phyloP scores from a whole-genome alignment of 37 sponge, comb jelly and placozoan species.

The Geodia barretti region DNA sequence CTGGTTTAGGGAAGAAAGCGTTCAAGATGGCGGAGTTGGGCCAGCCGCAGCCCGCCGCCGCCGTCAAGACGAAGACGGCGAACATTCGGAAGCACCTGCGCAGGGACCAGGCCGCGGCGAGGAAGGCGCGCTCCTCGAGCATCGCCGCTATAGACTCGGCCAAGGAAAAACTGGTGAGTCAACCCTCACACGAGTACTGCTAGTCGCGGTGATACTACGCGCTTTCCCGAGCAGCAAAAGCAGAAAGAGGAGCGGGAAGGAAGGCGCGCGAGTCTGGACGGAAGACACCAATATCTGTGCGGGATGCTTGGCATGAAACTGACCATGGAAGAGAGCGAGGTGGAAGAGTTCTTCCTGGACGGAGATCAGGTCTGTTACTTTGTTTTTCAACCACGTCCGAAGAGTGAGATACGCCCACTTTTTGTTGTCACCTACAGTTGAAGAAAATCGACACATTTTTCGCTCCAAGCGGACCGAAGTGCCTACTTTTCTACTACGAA shows the following conservation, averaged over 20 bases:
- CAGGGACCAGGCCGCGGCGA: slow-evolving; percentile 63
- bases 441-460: slow-evolving; percentile 63
- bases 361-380: slow-evolving; percentile 76
- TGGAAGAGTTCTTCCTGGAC: slow-evolving; percentile 90
- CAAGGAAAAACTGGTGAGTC: slow-evolving; percentile 64
- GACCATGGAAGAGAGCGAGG: slow-evolving; percentile 71
- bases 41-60: background rate
- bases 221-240: slow-evolving; percentile 55
- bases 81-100: slow-evolving; percentile 72
- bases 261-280: slow-evolving; percentile 86
- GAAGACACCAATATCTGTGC: slow-evolving; percentile 83
- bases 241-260: slow-evolving; percentile 82
- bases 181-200: background rate
- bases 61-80: slow-evolving; percentile 39
- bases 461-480: slow-evolving; percentile 58
- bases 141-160: slow-evolving; percentile 18
- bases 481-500: slow-evolving; percentile 64
- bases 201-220: background rate
- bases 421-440: slow-evolving; percentile 29
- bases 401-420: background rate
- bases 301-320: slow-evolving; percentile 80
- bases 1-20: too few species aligned
- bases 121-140: slow-evolving; percentile 15
- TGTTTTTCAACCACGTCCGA: slow-evolving; percentile 10
- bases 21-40: background rate